Percentiles rank a stretch among this genome's conserved stretches.
Conservation (phyloP, 2,888 invertebrate genomes). For the Muscina levida region DNA sequence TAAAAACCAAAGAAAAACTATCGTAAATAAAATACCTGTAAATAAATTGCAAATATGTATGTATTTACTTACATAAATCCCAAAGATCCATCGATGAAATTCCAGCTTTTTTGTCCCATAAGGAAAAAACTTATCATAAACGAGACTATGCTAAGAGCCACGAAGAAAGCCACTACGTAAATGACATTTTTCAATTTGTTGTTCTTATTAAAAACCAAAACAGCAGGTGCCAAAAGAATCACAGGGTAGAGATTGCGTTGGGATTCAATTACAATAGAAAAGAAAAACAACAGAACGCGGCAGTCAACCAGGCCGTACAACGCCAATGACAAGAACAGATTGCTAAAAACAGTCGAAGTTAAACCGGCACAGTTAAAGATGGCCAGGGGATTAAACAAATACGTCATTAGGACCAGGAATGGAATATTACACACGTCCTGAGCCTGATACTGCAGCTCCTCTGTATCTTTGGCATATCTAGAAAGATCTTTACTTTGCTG, state of each 20-base stretch:
- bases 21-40: no score
- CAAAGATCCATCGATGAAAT: conserved; percentile 86
- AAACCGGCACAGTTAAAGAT: conserved; percentile 92
- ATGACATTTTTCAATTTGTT: conserved; percentile 51
- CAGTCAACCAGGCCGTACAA: conserved; percentile 87
- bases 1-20: no score
- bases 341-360: conserved; percentile 94
- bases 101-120: conserved; percentile 82
- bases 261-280: conserved; percentile 88
- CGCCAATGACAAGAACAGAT: conserved; percentile 88
- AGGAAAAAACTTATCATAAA: conserved; percentile 80
- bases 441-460: conserved; percentile 81
- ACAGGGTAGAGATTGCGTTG: conserved; percentile 92
- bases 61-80: conserved; percentile 91
- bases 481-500: conserved; percentile 81
- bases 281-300: conserved; percentile 83
- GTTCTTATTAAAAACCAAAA: conserved; percentile 80
- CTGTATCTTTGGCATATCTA: conserved; percentile 83
- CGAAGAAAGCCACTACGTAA: conserved; percentile 69
- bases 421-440: conserved; percentile 80
- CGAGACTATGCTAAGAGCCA: conserved; percentile 67
- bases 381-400: conserved; percentile 93
- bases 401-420: conserved; percentile 87
- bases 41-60: no score
- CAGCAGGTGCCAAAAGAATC: conserved; percentile 90